phyloP scores from a whole-genome alignment of 2,113 vertebrate genomes.

The Struthidea cinerea region DNA sequence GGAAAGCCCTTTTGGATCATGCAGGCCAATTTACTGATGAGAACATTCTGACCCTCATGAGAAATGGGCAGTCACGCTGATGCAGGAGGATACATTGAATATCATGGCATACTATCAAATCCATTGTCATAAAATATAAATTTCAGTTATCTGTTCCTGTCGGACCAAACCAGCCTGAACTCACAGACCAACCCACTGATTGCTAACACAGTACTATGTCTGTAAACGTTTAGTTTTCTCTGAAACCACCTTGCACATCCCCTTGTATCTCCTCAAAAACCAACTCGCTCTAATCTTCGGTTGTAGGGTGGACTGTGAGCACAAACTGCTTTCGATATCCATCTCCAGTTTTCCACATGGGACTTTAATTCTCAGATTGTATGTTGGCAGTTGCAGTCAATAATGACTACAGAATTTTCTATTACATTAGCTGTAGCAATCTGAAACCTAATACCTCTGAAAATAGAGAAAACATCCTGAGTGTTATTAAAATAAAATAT shows the following conservation, averaged over 20 bases:
- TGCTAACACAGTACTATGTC: neutral
- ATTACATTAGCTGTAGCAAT: neutral
- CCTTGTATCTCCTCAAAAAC: neutral
- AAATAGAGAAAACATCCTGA: neutral
- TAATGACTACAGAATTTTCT: conserved; percentile 11
- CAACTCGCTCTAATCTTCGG: fast-evolving
- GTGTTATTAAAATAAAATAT: conserved; percentile 19
- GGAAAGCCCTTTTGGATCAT: neutral
- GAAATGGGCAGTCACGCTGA: neutral
- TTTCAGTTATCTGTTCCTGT: neutral
- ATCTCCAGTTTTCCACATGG: neutral
- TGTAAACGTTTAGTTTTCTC: neutral
- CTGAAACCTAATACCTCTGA: conserved; percentile 3
- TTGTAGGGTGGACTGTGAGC: neutral
- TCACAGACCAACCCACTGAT: neutral
- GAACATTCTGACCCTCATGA: neutral
- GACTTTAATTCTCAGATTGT: conserved; percentile 3
- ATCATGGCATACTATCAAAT: neutral
- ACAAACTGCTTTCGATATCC: neutral
- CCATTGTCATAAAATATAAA: neutral
- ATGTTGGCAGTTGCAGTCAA: neutral
- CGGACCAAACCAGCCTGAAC: neutral
- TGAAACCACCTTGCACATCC: neutral
- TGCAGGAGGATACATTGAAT: neutral
- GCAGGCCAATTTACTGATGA: neutral